Evolutionary conservation across 2,797 vertebrate genomes (phyloP).

Genomic region (Sebastes itinus): DNA sequence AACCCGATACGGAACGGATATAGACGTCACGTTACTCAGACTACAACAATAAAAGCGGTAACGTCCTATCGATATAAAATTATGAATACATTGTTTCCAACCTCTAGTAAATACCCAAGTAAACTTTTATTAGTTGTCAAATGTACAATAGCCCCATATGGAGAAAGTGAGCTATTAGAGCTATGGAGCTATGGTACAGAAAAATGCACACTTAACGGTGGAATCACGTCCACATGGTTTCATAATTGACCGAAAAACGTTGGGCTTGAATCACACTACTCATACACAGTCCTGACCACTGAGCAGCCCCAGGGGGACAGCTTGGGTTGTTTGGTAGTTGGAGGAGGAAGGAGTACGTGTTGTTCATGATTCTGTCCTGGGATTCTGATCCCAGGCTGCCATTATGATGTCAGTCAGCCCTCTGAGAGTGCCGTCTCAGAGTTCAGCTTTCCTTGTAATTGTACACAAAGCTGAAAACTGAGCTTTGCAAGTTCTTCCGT

Average conservation of each 20-base stretch:
- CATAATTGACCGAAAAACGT: not conserved
- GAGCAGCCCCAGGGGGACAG: not conserved
- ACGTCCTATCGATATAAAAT: not conserved
- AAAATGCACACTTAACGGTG: not conserved
- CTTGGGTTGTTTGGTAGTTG: not conserved
- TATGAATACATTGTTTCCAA: not conserved
- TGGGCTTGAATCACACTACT: not conserved
- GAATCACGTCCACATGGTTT: not conserved
- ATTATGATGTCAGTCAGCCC: slow-evolving; percentile 3
- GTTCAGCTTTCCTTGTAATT: slow-evolving; percentile 19
- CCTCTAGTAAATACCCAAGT: not conserved
- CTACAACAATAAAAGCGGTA: not conserved
- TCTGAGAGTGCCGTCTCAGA: not conserved
- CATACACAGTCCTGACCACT: not conserved
- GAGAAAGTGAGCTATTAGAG: not conserved
- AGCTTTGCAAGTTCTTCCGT: slow-evolving; percentile 6
- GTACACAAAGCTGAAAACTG: slow-evolving; percentile 3
- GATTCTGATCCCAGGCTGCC: not conserved
- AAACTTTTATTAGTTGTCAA: not conserved
- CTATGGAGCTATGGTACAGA: not conserved
- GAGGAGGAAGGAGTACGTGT: not conserved
- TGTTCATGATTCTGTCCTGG: not conserved
- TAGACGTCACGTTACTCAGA: not conserved
- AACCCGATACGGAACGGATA: not conserved
- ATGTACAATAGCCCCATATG: not conserved